Evolutionary conservation across 2,888 invertebrate genomes (phyloP), one percentile per base, ranked within the genome.

Genomic region (Perdita meconis): DNA sequence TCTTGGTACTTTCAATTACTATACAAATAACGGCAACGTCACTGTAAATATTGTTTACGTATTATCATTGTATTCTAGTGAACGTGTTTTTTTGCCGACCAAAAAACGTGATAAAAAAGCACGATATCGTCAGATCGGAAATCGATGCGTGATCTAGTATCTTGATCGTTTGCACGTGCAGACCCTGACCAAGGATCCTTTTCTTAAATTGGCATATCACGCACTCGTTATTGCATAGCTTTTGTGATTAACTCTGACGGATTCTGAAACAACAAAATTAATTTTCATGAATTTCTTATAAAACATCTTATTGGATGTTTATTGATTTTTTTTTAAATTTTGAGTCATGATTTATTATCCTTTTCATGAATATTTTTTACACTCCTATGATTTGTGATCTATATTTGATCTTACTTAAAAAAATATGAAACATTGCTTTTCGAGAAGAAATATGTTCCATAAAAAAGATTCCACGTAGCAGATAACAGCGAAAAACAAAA

Each of bases 121-220:
- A 12, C 47, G 47, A 19, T 47, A 47, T 47, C 47, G n/a, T 13
- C n/a, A 38, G 26, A 67, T 44, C 56, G 50, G 44, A 66, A 22
- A 50, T 42, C 60, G 70, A 78, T 61, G 76, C 61, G 57, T 65
- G 76, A 78, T 70, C 36, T 55, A 63, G 57, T 57, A 76, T 78
- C 57, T 60, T 70, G 56, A 36, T 74, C 34, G 65, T 24, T 78
- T 71, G 61, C 61, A 64, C 77, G 66, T 38, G 60, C 65, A 55
- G 70, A 55, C 76, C 76, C 70, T 78, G 70, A 78, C 78, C 65
- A 57, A 78, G 65, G 77, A 50, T 78, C 61, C 56, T 56, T 42
- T 75, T 73, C 51, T 67, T 56, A 63, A 67, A 61, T 66, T 53
- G 38, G 42, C 24, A 53, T 22, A n/a, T n/a, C n/a, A n/a, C n/a